Conservation (phyloP, 37 sponge, comb jelly and placozoan genomes). For the Petrosia ficiformis region DNA sequence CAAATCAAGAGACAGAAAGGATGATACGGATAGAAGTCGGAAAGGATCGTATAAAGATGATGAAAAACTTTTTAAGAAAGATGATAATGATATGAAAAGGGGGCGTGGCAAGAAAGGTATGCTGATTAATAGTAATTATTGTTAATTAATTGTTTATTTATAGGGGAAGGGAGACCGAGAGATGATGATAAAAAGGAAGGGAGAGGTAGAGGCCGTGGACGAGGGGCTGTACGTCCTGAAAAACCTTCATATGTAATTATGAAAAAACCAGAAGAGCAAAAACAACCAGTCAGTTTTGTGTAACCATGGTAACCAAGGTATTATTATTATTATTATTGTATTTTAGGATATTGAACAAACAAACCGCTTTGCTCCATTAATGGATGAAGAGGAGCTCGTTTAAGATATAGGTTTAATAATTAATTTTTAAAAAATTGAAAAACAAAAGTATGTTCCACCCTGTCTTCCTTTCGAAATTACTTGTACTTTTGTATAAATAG, state of each 20-base stretch:
- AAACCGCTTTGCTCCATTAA: conserved; percentile 16
- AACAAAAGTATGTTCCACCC: too few species aligned
- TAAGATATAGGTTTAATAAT: background rate
- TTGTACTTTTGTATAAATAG: too few species aligned
- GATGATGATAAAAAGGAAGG: conserved; percentile 7
- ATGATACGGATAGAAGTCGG: background rate
- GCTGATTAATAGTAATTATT: background rate
- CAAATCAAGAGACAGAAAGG: background rate
- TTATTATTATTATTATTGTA: background rate
- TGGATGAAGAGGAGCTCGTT: conserved; percentile 12
- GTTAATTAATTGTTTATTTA: background rate
- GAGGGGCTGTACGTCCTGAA: background rate
- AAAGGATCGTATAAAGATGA: background rate
- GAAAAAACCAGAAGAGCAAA: background rate
- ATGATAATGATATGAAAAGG: background rate
- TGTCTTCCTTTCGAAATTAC: too few species aligned
- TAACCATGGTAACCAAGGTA: background rate
- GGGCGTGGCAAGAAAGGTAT: background rate
- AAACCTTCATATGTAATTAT: background rate
- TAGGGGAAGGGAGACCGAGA: background rate
- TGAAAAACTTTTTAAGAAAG: background rate
- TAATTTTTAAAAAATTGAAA: too few species aligned
- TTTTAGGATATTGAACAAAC: conserved; percentile 11
- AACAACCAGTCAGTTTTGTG: background rate
- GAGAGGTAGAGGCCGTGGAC: background rate